Percentiles rank a stretch among this genome's conserved stretches.
Evolutionary conservation across 1,140 invertebrate species (phyloP).

Genomic region (Heliconius hermathena): DNA sequence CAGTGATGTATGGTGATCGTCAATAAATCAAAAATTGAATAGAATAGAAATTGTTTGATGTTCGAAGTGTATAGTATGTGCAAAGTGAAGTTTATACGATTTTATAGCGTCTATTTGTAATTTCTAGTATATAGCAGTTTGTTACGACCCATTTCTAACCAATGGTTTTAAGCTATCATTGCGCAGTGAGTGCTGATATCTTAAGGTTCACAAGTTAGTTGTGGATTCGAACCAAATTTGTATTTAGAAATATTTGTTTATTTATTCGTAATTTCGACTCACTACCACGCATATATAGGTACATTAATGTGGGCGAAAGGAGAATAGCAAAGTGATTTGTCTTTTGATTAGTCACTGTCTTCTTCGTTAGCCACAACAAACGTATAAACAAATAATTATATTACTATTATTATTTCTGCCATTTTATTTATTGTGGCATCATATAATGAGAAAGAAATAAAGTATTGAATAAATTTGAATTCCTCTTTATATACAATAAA

Average conservation of each 20-base stretch:
- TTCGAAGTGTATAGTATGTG: background rate
- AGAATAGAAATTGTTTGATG: conserved; percentile 10
- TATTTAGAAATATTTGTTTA: no score
- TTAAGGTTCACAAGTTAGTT: no score
- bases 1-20: conserved; percentile 54
- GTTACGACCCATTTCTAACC: background rate
- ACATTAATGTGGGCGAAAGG: background rate
- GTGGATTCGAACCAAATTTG: no score
- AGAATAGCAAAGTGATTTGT: background rate
- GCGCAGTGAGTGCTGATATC: no score
- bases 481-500: no score
- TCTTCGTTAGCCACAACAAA: background rate
- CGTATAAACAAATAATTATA: no score
- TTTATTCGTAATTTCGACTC: background rate
- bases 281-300: background rate
- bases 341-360: background rate
- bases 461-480: no score
- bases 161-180: no score
- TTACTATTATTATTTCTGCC: background rate
- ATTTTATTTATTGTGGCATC: no score
- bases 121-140: background rate
- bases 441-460: no score
- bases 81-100: background rate
- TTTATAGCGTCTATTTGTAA: background rate
- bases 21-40: conserved; percentile 58